Evolutionary conservation across 2,888 invertebrate species (phyloP).

Genomic region (Notodonta ziczac): DNA sequence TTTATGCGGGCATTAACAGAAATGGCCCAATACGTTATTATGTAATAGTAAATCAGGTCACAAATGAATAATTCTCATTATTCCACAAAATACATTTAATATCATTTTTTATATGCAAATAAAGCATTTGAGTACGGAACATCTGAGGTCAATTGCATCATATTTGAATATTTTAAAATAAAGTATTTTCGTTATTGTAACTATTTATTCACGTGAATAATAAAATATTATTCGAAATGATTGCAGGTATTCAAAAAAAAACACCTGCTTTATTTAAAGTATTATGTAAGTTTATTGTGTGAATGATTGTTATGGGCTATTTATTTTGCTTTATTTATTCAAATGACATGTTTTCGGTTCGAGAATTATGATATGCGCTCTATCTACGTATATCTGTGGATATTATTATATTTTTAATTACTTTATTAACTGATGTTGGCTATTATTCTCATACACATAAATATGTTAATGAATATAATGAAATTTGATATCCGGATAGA

Average conservation of each 20-base stretch:
- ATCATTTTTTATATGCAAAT: constrained; percentile 28
- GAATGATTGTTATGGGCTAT: neutral
- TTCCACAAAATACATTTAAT: constrained; percentile 15
- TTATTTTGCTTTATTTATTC: neutral
- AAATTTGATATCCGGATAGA: neutral
- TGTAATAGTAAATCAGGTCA: neutral
- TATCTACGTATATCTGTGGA: neutral
- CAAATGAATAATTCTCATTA: neutral
- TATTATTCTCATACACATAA: neutral
- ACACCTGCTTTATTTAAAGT: constrained; percentile 1
- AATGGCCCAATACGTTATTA: neutral
- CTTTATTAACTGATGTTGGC: constrained; percentile 2
- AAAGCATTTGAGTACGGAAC: constrained; percentile 13
- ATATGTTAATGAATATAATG: neutral
- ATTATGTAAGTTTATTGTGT: neutral
- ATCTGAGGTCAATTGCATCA: constrained; percentile 25
- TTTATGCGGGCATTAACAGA: neutral
- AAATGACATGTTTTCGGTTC: neutral
- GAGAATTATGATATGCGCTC: neutral
- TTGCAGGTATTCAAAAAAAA: neutral
- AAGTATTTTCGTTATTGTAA: constrained; percentile 4
- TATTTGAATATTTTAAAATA: constrained; percentile 30
- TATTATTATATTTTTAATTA: constrained; percentile 1
- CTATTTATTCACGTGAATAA: neutral
- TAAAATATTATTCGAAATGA: neutral